Evolutionary conservation across 2,888 invertebrate species (phyloP).

Genomic region (Hydrotaea diabolus): DNA sequence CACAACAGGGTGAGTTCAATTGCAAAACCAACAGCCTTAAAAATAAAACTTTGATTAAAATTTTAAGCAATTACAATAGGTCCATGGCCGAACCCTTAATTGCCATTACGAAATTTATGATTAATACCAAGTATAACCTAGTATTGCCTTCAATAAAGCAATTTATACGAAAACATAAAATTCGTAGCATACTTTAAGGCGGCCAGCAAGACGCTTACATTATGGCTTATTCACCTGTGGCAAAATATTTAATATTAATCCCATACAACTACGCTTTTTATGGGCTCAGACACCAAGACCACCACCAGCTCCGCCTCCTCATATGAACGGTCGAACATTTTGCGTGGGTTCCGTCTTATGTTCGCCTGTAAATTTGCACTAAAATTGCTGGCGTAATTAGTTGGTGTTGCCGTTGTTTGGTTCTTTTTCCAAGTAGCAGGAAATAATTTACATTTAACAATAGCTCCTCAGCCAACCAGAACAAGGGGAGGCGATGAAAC

Average conservation of each 20-base stretch:
- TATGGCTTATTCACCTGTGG: conserved; percentile 61
- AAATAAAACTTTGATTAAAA: background rate
- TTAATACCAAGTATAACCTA: too few species aligned
- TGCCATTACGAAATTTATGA: background rate
- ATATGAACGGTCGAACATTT: background rate
- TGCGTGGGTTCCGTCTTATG: background rate
- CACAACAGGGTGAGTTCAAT: too few species aligned
- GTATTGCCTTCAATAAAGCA: too few species aligned
- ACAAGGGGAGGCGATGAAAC: background rate
- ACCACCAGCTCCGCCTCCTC: background rate
- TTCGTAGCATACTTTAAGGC: background rate
- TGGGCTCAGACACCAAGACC: background rate
- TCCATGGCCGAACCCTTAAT: background rate
- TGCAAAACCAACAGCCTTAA: too few species aligned
- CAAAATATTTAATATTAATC: conserved; percentile 29
- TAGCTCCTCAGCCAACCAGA: background rate
- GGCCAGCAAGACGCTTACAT: background rate
- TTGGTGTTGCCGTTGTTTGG: conserved; percentile 45
- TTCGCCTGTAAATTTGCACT: conserved; percentile 59
- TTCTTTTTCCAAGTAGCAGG: conserved; percentile 22
- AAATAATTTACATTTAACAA: conserved; percentile 31
- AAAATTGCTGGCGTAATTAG: conserved; percentile 50
- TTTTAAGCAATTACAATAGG: background rate
- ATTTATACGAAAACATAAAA: background rate
- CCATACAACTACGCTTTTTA: background rate